Evolutionary conservation across 2,888 invertebrate genomes (phyloP).

Genomic region (Mamestra brassicae): DNA sequence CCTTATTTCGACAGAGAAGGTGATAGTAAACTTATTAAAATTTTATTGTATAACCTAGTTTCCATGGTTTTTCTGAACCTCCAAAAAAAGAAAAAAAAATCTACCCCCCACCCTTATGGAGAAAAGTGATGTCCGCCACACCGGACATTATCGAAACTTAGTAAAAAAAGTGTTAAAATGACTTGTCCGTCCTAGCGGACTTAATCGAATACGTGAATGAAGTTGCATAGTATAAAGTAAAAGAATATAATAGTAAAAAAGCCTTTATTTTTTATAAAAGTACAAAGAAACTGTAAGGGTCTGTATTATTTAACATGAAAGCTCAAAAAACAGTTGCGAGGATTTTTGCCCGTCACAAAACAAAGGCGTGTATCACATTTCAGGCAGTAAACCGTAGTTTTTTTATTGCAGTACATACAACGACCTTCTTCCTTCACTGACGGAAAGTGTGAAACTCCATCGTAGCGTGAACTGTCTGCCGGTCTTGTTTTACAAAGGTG

Average conservation of each 20-base stretch:
- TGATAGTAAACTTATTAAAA: too few species aligned
- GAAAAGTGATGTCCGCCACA: conserved; percentile 1
- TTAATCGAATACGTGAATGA: conserved; percentile 2
- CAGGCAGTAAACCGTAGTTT: conserved; percentile 7
- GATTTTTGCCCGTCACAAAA: conserved; percentile 9
- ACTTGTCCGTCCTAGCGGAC: conserved; percentile 10
- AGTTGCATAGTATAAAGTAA: conserved; percentile 8
- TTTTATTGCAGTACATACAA: conserved; percentile 14
- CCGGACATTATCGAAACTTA: conserved; percentile 3
- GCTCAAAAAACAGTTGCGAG: background rate
- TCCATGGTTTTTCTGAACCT: too few species aligned
- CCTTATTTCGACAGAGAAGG: too few species aligned
- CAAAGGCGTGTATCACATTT: conserved; percentile 16
- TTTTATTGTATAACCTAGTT: too few species aligned
- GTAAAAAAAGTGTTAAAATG: conserved; percentile 4
- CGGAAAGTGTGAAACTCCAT: conserved; percentile 14
- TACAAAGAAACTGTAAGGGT: conserved; percentile 1
- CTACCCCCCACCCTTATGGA: background rate
- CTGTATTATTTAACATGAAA: conserved; percentile 6
- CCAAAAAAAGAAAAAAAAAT: too few species aligned
- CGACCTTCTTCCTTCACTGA: conserved; percentile 14
- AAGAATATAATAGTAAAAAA: background rate
- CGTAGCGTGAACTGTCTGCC: conserved; percentile 16
- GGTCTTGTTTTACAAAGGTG: conserved; percentile 12
- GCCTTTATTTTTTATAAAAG: conserved; percentile 12